Base-by-base conservation (phyloP, 2,888 invertebrate species). In the Punctoribates punctum region DNA sequence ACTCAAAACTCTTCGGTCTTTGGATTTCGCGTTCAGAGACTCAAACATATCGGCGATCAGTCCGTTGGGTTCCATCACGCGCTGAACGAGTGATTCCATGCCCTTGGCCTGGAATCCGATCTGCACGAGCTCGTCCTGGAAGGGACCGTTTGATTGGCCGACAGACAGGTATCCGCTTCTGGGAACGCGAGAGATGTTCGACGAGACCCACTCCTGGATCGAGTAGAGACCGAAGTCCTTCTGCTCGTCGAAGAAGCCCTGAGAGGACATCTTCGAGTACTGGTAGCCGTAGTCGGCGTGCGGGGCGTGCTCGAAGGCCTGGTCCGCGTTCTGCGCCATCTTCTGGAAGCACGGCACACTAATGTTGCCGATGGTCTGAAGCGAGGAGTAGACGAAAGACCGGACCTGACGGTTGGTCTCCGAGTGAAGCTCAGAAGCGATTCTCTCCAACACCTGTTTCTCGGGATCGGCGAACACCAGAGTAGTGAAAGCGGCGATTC, bases 351-450 rank as follows among this genome's bases (percentile, higher is more conserved):
- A 80, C 0, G 80, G 79, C 20, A 78, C 73, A 15, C 81, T 79
- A 13, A 79, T 77, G 65, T 80, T 79, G 65, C 81, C 82, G 6
- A 82, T 75, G 27, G 77, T 78, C n/a, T 79, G 76, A 70, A 84
- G 76, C 51, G 82, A 79, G 60, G 81, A 80, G 79, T 81, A 81
- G 74, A 84, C 80, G 80, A 81, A 83, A 51, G 81, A 79, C 51
- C 80, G 80, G 17, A 84, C 81, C 70, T 83, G 81, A 15, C 80
- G 79, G 78, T 81, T 81, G 27, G 78, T 78, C 73, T 83, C 83
- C 70, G 79, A 79, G 82, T 82, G 83, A n/a, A 83, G 81, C 65
- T 80, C 78, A 51, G 81, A 77, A 20, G 85, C 85, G 17, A 85
- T 77, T 76, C 83, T 81, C 78, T 84, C 82, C 74, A 84, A 80